Evolutionary conservation across 2,888 invertebrate genomes (phyloP), one percentile per base, ranked within the genome.

Genomic region (Acanthoscelides obtectus): DNA sequence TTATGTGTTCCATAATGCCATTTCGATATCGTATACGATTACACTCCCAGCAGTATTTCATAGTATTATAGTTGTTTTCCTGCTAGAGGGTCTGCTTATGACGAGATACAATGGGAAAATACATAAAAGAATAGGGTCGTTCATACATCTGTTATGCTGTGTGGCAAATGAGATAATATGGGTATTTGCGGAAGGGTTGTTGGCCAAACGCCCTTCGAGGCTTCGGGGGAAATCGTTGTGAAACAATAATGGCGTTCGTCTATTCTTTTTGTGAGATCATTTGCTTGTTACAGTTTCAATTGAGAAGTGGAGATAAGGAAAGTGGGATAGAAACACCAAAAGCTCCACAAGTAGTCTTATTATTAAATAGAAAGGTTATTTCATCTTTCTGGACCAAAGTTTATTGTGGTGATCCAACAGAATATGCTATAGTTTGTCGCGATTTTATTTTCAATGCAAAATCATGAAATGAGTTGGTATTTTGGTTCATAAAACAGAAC

Each of bases 111-210:
- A 74, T 74, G 64, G 70, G 64, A 45, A 45, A 45, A 45, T 45
- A 45, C 45, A 71, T 69, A 70, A 74, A 72, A 67, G 67, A 69
- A 68, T 70, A 64, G 74, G 72, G 74, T 72, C 71, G 72, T 69
- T 73, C 72, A 81, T 83, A 81, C 82, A 82, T 83, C 82, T 82
- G 83, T 82, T 82, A 80, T 81, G 77, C 80, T 79, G 79, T 79
- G 77, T 66, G 69, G 66, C 75, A 77, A 76, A 79, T 73, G 77
- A 81, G 81, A 82, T 83, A 82, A 82, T 77, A 77, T 77, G 79
- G 80, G 79, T 79, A 82, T 81, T 45, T 69, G 45, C 12, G 45
- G 45, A 45, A 45, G 45, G 45, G 45, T 45, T n/a, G n/a, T n/a
- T 45, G 45, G 45, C 17, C 12, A 45, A 17, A 1, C 17, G 45